These are phyloP conservation scores for Tethya wilhelma DNA, from an alignment of 37 sponge, comb jelly and placozoan genomes.

Conservation along the genomic window DNA sequence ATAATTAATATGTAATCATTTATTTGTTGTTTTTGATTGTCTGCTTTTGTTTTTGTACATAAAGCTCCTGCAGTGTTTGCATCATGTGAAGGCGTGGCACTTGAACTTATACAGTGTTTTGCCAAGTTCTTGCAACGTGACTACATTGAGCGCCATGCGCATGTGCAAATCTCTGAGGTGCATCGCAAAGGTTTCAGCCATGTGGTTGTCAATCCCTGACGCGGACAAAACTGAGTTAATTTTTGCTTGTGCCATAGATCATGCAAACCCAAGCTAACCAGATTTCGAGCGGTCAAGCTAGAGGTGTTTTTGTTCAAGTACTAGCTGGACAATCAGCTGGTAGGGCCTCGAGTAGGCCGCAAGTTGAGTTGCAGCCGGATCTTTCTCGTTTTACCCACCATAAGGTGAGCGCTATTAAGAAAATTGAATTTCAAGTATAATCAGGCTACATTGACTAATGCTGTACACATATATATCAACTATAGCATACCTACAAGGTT, in stretches of 20 bases:
- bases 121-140: background rate
- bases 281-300: background rate
- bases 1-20: no score
- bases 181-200: no score
- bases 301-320: background rate
- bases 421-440: background rate
- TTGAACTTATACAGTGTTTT: background rate
- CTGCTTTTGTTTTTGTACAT: no score
- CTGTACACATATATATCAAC: background rate
- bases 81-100: no score
- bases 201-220: no score
- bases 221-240: no score
- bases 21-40: no score
- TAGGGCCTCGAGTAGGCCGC: background rate
- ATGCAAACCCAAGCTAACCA: background rate
- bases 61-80: no score
- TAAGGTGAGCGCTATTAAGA: background rate
- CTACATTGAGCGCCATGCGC: background rate
- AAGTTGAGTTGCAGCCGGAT: no score
- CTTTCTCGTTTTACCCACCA: no score
- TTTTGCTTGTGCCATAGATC: background rate
- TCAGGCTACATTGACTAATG: background rate
- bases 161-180: background rate
- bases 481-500: conserved; percentile 5
- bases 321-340: background rate